A percentile compares a stretch with the other conserved stretches of the same genome.
Evolutionary conservation across 2,888 invertebrate genomes (phyloP).

Genomic region (Drosophila antonietae): DNA sequence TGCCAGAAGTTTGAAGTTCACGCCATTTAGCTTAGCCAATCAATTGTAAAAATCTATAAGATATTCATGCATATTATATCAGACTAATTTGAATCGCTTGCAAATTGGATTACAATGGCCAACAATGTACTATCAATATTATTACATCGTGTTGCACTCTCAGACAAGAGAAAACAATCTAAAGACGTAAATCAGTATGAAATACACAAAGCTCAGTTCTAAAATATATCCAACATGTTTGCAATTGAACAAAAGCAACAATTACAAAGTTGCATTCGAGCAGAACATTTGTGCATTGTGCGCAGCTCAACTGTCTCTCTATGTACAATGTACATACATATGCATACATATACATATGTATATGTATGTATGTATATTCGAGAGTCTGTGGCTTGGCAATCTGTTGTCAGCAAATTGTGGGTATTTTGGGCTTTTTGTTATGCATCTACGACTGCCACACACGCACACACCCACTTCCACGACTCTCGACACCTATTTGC

Average conservation of each 20-base stretch:
- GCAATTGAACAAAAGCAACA: conserved; percentile 43
- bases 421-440: conserved; percentile 60
- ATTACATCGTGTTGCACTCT: conserved; percentile 27
- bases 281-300: conserved; percentile 9
- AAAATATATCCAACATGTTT: conserved; percentile 21
- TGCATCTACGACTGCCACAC: conserved; percentile 36
- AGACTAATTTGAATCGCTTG: not conserved
- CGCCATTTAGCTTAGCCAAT: not conserved
- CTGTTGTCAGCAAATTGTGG: conserved; percentile 67
- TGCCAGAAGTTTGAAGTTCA: not conserved
- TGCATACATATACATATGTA: conserved; percentile 13
- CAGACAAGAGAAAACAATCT: conserved; percentile 18
- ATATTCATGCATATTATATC: not conserved
- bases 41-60: not conserved
- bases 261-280: conserved; percentile 58
- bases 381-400: conserved; percentile 12
- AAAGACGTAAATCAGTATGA: conserved; percentile 55
- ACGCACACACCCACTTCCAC: conserved; percentile 3
- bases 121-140: conserved; percentile 21
- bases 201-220: conserved; percentile 30
- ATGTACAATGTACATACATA: not conserved
- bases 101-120: conserved; percentile 5
- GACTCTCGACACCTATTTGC: not conserved
- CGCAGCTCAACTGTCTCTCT: not conserved
- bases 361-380: conserved; percentile 9